Percentiles rank a stretch among this genome's conserved stretches.
Evolutionary conservation across 2,797 vertebrate genomes (phyloP).

Genomic region (Enteromius radiatus): DNA sequence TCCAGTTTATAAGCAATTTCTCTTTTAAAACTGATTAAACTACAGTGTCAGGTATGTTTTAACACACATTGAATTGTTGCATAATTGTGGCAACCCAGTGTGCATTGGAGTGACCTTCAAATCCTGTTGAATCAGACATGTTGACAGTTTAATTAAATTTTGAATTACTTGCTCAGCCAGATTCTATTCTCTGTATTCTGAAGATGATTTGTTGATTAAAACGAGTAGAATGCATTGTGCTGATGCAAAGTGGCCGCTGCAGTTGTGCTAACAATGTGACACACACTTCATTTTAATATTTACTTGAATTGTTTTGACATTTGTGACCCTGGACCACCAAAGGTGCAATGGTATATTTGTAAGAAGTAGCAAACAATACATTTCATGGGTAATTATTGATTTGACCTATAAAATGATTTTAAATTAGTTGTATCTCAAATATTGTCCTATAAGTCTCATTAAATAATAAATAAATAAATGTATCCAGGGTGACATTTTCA

Average conservation of each 20-base stretch:
- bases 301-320: background rate
- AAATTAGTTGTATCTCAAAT: too few species aligned
- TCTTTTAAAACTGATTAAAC: background rate
- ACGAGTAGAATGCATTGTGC: background rate
- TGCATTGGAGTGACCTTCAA: background rate
- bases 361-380: too few species aligned
- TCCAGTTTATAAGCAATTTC: background rate
- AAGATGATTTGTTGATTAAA: background rate
- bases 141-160: slow-evolving; percentile 14
- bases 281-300: background rate
- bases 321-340: too few species aligned
- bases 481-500: too few species aligned
- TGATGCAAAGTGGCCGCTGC: background rate
- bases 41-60: background rate
- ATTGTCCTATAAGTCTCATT: too few species aligned
- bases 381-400: too few species aligned
- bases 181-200: background rate
- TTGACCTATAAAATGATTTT: too few species aligned
- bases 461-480: too few species aligned
- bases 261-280: background rate
- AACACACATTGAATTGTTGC: background rate
- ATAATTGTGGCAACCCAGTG: background rate
- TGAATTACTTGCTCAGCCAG: background rate
- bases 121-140: background rate
- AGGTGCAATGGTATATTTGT: too few species aligned